Percentiles rank a stretch among this genome's conserved stretches.
Evolutionary conservation across 2,113 vertebrate genomes (phyloP).

Genomic region (Elaphurus davidianus): DNA sequence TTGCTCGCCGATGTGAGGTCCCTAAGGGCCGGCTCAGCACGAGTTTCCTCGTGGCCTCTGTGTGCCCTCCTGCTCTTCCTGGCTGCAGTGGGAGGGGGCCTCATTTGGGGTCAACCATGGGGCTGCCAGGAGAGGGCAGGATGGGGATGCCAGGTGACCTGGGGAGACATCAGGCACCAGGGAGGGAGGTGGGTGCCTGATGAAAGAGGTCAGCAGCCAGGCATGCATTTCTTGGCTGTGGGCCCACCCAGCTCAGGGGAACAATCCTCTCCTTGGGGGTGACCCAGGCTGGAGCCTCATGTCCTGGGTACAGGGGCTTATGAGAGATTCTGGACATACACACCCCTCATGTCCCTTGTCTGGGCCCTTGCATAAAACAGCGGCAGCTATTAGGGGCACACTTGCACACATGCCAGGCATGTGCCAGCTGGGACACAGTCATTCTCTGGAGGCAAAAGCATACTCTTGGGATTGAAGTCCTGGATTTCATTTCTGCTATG

Average conservation of each 20-base stretch:
- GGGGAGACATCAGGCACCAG: background rate
- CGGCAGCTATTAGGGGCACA: rapidly evolving
- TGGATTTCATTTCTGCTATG: background rate
- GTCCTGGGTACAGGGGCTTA: background rate
- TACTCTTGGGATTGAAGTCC: background rate
- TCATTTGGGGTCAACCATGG: constrained; percentile 15
- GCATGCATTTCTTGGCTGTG: background rate
- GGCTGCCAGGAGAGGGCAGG: background rate
- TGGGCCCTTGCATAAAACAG: background rate
- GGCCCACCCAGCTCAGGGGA: background rate
- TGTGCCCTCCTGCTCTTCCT: constrained; percentile 43
- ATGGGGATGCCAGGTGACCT: background rate
- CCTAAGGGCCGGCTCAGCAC: constrained; percentile 47
- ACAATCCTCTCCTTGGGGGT: background rate
- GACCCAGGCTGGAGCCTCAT: background rate
- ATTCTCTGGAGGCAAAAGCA: background rate
- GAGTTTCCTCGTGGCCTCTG: constrained; percentile 56
- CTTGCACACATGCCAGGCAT: background rate
- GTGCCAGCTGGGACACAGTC: background rate
- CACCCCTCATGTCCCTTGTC: background rate
- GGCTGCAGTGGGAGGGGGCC: background rate
- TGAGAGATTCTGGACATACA: background rate
- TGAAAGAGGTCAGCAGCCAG: background rate
- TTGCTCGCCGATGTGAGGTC: constrained; percentile 60
- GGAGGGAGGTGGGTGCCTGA: background rate